These are phyloP conservation scores for Drosophila guanche DNA, from an alignment of 1,140 invertebrate genomes.

Conservation along the genomic window DNA sequence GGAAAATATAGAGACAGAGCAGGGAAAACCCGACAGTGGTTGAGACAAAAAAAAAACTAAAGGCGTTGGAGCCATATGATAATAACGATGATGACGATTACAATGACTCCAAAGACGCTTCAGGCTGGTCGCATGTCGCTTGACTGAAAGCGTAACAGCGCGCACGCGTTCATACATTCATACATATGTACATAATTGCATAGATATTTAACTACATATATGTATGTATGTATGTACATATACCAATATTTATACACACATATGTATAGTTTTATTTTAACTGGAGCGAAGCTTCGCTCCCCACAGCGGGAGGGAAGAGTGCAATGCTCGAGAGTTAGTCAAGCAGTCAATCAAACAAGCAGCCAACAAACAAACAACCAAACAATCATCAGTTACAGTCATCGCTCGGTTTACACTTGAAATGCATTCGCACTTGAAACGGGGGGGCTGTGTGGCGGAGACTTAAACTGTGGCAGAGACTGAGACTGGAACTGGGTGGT, in stretches of 20 bases:
- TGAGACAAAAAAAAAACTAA: too few relatives aligned
- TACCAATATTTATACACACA: too few relatives aligned
- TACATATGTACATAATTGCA: too few relatives aligned
- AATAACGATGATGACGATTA: constrained; percentile 10
- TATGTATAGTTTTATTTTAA: constrained; percentile 12
- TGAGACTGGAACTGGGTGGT: not conserved
- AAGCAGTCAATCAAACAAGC: constrained; percentile 68
- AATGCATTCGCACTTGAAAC: constrained; percentile 45
- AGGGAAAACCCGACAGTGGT: too few relatives aligned
- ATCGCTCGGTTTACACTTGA: constrained; percentile 6
- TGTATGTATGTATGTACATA: too few relatives aligned
- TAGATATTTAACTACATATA: too few relatives aligned
- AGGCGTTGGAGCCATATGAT: too few relatives aligned
- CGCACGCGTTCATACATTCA: constrained; percentile 26
- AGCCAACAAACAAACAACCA: constrained; percentile 4
- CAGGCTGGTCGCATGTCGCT: constrained; percentile 19
- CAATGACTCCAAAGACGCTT: constrained; percentile 12
- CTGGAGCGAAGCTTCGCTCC: constrained; percentile 5
- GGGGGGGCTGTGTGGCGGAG: constrained; percentile 2
- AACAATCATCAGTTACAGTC: constrained; percentile 2
- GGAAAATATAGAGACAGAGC: too few relatives aligned
- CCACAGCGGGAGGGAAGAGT: constrained; percentile 1
- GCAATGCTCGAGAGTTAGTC: constrained; percentile 49
- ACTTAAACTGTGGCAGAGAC: too few relatives aligned
- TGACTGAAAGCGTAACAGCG: constrained; percentile 30